A percentile compares a stretch with the other conserved stretches of the same genome.
These are phyloP conservation scores for Pachyuromys duprasi DNA, from an alignment of 2,797 vertebrate genomes.

Conservation along the genomic window DNA sequence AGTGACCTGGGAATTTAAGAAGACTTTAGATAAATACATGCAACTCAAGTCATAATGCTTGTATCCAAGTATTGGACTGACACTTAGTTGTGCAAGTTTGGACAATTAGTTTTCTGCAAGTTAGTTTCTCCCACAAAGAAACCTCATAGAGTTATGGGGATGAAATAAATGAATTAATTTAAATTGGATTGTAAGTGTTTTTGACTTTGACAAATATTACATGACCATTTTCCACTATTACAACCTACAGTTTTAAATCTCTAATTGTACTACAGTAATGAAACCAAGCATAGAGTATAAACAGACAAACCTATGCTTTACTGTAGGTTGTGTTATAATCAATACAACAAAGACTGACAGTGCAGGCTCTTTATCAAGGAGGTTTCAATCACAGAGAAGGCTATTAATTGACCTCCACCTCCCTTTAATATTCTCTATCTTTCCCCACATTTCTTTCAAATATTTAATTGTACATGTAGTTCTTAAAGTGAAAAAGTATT, in stretches of 20 bases:
- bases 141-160: not conserved
- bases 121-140: not conserved
- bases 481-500: slow-evolving; percentile 6
- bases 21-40: not conserved
- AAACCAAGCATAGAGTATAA: not conserved
- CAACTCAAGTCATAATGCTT: not conserved
- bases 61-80: not conserved
- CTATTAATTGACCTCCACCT: not conserved
- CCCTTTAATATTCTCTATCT: not conserved
- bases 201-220: not conserved
- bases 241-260: slow-evolving; percentile 34
- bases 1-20: not conserved
- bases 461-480: not conserved
- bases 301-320: not conserved
- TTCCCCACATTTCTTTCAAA: slow-evolving; percentile 7
- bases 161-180: slow-evolving; percentile 32
- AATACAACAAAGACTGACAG: slow-evolving; percentile 6
- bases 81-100: not conserved
- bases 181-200: not conserved
- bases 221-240: slow-evolving; percentile 36
- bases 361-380: not conserved
- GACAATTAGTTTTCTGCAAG: not conserved
- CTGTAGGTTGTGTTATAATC: not conserved
- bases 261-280: not conserved
- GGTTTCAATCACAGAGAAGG: not conserved